Percentiles rank a stretch among this genome's conserved stretches.
phyloP scores from a whole-genome alignment of 2,888 invertebrate species.

The Lissocephala sabroskyi region DNA sequence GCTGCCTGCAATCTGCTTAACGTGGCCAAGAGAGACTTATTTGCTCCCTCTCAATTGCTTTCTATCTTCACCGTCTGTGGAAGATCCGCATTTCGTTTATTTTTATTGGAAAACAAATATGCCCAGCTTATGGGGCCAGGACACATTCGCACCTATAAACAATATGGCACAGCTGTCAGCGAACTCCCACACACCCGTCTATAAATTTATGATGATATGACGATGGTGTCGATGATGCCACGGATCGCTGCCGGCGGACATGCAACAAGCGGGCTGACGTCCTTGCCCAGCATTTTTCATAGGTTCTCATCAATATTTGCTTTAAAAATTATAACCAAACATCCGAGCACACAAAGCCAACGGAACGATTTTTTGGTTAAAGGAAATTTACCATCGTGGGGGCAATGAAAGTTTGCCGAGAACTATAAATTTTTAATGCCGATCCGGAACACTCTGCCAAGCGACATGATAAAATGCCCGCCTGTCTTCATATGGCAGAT shows the following conservation, averaged over 20 bases:
- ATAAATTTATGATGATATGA: conserved; percentile 41
- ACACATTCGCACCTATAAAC: conserved; percentile 34
- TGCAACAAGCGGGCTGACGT: conserved; percentile 42
- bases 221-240: not conserved
- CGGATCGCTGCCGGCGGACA: conserved; percentile 11
- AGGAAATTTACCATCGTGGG: not conserved
- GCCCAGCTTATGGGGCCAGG: conserved; percentile 27
- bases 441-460: conserved; percentile 14
- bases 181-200: conserved; percentile 12
- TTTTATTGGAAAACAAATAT: conserved; percentile 45
- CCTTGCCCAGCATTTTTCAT: conserved; percentile 2
- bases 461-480: conserved; percentile 44
- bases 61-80: not conserved
- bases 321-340: conserved; percentile 32
- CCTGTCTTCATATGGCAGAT: conserved; percentile 46
- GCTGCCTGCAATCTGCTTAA: conserved; percentile 48
- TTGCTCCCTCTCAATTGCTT: not conserved
- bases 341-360: not conserved
- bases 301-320: conserved; percentile 41
- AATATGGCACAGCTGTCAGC: conserved; percentile 2
- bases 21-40: conserved; percentile 3
- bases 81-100: not conserved
- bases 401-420: conserved; percentile 9
- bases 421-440: conserved; percentile 51
- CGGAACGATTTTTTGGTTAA: not conserved